Conservation (phyloP, 2,113 vertebrate genomes). For the Rhabdomys dilectus region DNA sequence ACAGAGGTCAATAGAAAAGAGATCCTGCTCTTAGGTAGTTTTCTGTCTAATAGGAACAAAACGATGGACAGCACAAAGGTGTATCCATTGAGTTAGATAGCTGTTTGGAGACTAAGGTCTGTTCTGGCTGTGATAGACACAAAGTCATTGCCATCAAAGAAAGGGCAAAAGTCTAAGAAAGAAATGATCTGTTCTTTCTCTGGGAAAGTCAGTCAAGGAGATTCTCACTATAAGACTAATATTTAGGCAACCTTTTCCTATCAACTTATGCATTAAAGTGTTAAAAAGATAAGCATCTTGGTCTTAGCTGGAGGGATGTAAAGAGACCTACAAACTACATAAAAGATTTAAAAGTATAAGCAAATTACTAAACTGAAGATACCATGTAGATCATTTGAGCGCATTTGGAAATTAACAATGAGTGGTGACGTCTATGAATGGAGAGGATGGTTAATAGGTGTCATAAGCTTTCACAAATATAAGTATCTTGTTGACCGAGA, state of each 20-base stretch:
- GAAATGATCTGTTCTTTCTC: background rate
- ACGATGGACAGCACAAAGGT: background rate
- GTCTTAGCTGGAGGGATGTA: background rate
- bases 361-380: background rate
- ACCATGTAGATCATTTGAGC: background rate
- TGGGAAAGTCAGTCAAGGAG: background rate
- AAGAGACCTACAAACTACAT: background rate
- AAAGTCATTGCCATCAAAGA: conserved; percentile 24
- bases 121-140: background rate
- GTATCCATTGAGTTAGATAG: background rate
- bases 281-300: background rate
- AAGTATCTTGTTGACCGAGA: background rate
- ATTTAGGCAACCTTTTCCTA: conserved; percentile 33
- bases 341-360: background rate
- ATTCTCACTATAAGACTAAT: background rate
- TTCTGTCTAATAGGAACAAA: conserved; percentile 28
- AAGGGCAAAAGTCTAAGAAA: background rate
- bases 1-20: conserved; percentile 42
- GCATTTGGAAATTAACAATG: background rate
- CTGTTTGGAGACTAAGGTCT: background rate
- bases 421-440: background rate
- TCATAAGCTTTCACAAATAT: background rate
- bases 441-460: background rate
- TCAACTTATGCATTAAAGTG: background rate
- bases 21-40: background rate